Conservation (phyloP, 2,797 vertebrate species). For the Morelia viridis region DNA sequence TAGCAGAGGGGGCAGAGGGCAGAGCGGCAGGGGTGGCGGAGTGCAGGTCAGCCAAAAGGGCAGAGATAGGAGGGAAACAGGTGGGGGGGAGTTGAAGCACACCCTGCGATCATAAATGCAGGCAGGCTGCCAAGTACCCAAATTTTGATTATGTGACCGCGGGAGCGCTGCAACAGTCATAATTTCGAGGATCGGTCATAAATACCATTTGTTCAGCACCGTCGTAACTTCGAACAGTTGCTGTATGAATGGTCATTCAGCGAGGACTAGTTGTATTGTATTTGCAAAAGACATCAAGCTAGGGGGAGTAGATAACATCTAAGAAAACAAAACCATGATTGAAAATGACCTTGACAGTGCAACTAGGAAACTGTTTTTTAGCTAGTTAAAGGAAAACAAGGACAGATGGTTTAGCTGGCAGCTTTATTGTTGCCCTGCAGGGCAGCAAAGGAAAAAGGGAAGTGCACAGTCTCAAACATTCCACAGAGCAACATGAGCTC, state of each 20-base stretch:
- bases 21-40: neutral
- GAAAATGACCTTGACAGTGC: neutral
- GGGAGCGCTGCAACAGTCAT: neutral
- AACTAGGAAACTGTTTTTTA: neutral
- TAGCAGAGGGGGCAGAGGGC: neutral
- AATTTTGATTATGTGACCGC: neutral
- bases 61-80: neutral
- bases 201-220: neutral
- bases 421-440: conserved; percentile 10
- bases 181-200: neutral
- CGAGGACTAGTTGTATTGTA: neutral
- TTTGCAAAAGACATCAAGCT: neutral
- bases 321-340: neutral
- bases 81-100: neutral
- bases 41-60: neutral
- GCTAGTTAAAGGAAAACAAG: conserved; percentile 8
- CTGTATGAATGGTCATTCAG: neutral
- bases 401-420: conserved; percentile 23
- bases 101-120: neutral
- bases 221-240: neutral
- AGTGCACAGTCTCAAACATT: neutral
- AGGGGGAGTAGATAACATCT: neutral
- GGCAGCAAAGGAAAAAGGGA: neutral
- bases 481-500: neutral
- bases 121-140: neutral